phyloP scores from a whole-genome alignment of 2,113 vertebrate species.

The Cebus imitator region DNA sequence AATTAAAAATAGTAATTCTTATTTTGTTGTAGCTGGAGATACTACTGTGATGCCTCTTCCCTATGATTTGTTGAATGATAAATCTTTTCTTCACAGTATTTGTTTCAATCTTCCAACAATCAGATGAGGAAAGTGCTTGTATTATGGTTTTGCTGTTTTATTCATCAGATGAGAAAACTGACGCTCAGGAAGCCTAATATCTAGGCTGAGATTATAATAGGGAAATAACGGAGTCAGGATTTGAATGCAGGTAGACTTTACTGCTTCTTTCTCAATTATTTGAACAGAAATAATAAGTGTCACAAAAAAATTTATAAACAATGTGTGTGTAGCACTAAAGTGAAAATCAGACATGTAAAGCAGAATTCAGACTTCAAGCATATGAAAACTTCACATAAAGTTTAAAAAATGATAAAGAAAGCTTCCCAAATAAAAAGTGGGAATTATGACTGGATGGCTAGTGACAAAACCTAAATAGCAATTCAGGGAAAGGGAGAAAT shows the following conservation, averaged over 20 bases:
- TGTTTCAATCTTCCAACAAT: neutral
- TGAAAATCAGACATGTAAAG: neutral
- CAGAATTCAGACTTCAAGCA: neutral
- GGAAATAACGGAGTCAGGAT: neutral
- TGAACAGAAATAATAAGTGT: neutral
- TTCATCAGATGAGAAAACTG: neutral
- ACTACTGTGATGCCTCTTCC: fast-evolving
- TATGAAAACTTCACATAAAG: neutral
- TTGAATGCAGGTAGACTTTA: neutral
- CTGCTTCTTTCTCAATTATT: neutral
- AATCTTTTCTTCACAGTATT: neutral
- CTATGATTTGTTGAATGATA: neutral
- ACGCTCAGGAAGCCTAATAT: neutral
- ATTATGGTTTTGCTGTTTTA: neutral
- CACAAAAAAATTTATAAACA: neutral
- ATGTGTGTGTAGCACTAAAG: neutral
- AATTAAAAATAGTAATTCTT: neutral
- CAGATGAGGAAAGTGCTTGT: neutral
- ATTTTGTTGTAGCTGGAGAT: neutral
- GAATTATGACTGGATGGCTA: neutral
- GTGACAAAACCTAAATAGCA: neutral
- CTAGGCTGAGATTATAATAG: neutral
- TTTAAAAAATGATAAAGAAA: neutral
- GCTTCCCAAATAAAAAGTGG: neutral
- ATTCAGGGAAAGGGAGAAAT: neutral